Evolutionary conservation across 1,140 invertebrate species (phyloP).

Genomic region (Drosophila guanche): DNA sequence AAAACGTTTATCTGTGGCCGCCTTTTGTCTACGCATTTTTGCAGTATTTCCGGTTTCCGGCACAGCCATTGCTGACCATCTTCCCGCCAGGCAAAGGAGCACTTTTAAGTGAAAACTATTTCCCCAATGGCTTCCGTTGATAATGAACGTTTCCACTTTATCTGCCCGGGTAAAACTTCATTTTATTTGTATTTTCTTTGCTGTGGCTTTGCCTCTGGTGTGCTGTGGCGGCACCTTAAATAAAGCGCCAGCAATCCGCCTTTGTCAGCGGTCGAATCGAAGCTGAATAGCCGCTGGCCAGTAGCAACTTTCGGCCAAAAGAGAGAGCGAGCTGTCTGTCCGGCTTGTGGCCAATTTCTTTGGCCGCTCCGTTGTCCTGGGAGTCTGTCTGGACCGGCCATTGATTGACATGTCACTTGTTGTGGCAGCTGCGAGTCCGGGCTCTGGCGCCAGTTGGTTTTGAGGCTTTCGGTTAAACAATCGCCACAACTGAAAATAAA

Average conservation of each 20-base stretch:
- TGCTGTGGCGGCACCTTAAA: too few relatives aligned
- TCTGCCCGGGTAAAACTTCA: too few relatives aligned
- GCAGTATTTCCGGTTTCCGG: conserved; percentile 24
- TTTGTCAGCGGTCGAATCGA: neutral
- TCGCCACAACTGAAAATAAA: conserved; percentile 24
- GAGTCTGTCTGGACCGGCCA: conserved; percentile 2
- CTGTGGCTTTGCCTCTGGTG: too few relatives aligned
- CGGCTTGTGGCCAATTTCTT: neutral
- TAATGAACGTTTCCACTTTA: too few relatives aligned
- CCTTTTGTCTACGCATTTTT: conserved; percentile 29
- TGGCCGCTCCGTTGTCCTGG: conserved; percentile 3
- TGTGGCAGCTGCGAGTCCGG: conserved; percentile 15
- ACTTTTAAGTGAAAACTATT: conserved; percentile 9
- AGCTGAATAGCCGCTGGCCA: neutral
- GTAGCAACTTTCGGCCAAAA: neutral
- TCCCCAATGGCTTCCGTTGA: neutral
- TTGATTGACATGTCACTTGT: conserved; percentile 50
- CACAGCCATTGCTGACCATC: conserved; percentile 19
- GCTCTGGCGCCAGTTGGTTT: conserved; percentile 38
- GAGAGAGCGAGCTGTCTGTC: neutral
- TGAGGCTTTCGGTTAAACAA: conserved; percentile 33
- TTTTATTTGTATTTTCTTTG: too few relatives aligned
- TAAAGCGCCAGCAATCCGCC: too few relatives aligned
- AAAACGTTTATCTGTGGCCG: neutral
- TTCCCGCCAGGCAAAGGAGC: conserved; percentile 7